These are phyloP conservation scores for Geodia barretti DNA, from an alignment of 37 sponge, comb jelly and placozoan genomes.

Conservation along the genomic window DNA sequence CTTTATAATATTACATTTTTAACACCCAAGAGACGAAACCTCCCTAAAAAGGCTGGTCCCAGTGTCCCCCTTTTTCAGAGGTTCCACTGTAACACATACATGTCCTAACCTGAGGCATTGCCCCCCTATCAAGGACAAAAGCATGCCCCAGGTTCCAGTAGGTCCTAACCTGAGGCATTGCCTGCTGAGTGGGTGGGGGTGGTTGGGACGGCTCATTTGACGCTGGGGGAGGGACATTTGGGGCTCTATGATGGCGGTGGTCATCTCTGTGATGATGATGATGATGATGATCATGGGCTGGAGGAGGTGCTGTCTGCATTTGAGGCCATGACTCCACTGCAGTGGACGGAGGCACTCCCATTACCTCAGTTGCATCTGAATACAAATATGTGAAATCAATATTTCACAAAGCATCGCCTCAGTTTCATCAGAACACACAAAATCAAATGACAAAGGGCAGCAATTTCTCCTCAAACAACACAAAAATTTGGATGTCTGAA, in stretches of 20 bases:
- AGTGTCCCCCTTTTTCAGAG: no score
- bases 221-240: background rate
- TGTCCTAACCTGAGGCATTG: no score
- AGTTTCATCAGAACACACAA: background rate
- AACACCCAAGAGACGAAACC: no score
- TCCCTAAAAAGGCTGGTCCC: no score
- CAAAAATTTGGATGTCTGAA: no score
- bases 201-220: background rate
- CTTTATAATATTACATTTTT: background rate
- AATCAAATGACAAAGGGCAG: background rate
- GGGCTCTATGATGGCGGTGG: background rate
- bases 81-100: no score
- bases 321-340: background rate
- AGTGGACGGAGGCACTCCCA: no score
- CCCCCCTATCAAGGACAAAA: no score
- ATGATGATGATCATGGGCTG: background rate
- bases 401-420: background rate
- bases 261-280: background rate
- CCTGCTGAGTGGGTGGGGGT: background rate
- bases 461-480: background rate
- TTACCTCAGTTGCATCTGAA: slow-evolving; percentile 1
- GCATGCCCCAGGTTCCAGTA: no score
- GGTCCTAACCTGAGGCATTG: background rate
- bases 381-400: slow-evolving; percentile 6
- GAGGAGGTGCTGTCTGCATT: background rate